Conservation (phyloP, 2,797 vertebrate genomes). For the Artibeus lituratus region DNA sequence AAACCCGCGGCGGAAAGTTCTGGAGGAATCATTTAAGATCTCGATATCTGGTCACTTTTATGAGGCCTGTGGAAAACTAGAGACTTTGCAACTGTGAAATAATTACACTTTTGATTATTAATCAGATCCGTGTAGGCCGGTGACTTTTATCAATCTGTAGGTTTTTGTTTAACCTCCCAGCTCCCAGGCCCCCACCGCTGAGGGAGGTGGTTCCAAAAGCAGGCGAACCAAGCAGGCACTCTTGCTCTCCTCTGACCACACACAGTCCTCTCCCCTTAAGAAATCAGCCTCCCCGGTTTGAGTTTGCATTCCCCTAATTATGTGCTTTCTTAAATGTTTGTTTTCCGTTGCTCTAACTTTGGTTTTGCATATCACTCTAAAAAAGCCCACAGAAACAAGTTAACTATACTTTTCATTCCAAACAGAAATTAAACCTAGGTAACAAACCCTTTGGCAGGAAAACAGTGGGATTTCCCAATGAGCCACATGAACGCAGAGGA, state of each 20-base stretch:
- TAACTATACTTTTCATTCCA: constrained; percentile 75
- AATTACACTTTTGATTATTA: not conserved
- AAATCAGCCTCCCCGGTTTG: constrained; percentile 59
- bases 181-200: not conserved
- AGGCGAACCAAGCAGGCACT: not conserved
- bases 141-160: not conserved
- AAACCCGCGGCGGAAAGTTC: not conserved
- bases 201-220: not conserved
- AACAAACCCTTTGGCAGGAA: constrained; percentile 67
- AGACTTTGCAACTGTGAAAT: not conserved
- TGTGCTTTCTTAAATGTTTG: constrained; percentile 71
- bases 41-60: not conserved
- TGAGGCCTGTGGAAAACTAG: not conserved
- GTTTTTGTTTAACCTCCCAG: not conserved
- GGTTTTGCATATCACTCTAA: constrained; percentile 71
- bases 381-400: constrained; percentile 72
- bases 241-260: constrained; percentile 56
- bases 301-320: constrained; percentile 66
- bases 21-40: not conserved
- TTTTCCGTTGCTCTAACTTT: constrained; percentile 70
- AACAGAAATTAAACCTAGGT: constrained; percentile 74
- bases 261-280: constrained; percentile 56
- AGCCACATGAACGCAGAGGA: constrained; percentile 59
- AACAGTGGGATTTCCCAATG: constrained; percentile 64
- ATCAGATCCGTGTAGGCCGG: not conserved